Evolutionary conservation across 2,888 invertebrate genomes (phyloP), one percentile per base, ranked within the genome.

Genomic region (Ypsolopha scabrella): DNA sequence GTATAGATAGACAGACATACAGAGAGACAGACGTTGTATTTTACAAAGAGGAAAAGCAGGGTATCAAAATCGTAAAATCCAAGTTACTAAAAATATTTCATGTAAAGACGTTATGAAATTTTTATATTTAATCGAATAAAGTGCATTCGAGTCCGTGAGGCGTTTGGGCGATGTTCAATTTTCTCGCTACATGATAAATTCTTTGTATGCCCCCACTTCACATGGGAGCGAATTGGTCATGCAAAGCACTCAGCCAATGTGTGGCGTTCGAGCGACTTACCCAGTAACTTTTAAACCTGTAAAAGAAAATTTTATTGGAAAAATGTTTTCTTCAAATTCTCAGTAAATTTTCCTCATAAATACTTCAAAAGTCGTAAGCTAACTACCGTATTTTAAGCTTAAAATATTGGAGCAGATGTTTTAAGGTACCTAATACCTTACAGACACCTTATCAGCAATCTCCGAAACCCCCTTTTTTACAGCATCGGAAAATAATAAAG

Each of bases 371-470:
- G 34, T 46, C 46, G n/a, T 6, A 33, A 46, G 6, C 35, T n/a
- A 35, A 35, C 47, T 36, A 9, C 13, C 6, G 47, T 6, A 11
- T 11, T 36, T 37, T 36, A 11, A 7, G 33, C 33, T 3, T 13
- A 47, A 47, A 47, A 13, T 2, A n/a, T 37, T 9, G 36, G 37
- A 47, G 36, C 47, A 47, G 47, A 14, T 47, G 47, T 39, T 48
- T 14, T 53, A 57, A 57, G 54, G 49, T 52, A 33, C 50, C 54
- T 55, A 58, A 61, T 55, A 60, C 57, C 52, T 57, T 57, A 52
- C 53, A 57, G 57, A 62, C 59, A 60, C 62, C 59, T 65, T 65
- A 65, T 64, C 62, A 58, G 61, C 58, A 57, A 64, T 65, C 62
- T 58, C 58, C 58, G 59, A 55, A 10, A 11, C 33, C 9, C 7